Conservation (phyloP, 2,888 invertebrate species). For the Rotaria socialis region DNA sequence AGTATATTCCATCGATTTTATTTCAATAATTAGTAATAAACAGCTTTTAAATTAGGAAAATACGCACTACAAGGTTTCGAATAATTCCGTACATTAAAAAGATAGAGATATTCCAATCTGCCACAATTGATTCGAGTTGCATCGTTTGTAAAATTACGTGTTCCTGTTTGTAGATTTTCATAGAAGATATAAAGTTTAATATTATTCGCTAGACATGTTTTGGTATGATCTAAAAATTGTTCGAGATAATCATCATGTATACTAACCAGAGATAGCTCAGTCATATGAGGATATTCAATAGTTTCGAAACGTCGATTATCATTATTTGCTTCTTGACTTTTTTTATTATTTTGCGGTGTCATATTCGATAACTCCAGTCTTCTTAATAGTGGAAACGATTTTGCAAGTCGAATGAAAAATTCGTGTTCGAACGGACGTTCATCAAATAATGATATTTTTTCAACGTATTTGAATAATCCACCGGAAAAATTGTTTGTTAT, state of each 20-base stretch:
- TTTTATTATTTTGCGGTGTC: too few relatives aligned
- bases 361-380: too few relatives aligned
- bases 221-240: neutral
- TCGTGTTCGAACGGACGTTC: neutral
- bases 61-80: too few relatives aligned
- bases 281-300: too few relatives aligned
- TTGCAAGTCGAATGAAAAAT: neutral
- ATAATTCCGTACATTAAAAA: too few relatives aligned
- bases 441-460: neutral
- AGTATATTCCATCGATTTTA: too few relatives aligned
- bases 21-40: too few relatives aligned
- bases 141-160: neutral
- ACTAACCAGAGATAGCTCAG: too few relatives aligned
- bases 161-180: neutral
- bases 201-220: neutral
- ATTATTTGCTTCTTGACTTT: too few relatives aligned
- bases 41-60: too few relatives aligned
- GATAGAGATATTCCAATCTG: too few relatives aligned
- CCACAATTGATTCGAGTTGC: neutral
- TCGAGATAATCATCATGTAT: neutral
- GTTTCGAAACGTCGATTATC: too few relatives aligned
- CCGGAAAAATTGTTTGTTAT: neutral
- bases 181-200: neutral
- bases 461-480: neutral
- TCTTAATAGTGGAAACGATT: neutral